phyloP scores from a whole-genome alignment of 2,113 vertebrate genomes.

The Muscicapa adusta region DNA sequence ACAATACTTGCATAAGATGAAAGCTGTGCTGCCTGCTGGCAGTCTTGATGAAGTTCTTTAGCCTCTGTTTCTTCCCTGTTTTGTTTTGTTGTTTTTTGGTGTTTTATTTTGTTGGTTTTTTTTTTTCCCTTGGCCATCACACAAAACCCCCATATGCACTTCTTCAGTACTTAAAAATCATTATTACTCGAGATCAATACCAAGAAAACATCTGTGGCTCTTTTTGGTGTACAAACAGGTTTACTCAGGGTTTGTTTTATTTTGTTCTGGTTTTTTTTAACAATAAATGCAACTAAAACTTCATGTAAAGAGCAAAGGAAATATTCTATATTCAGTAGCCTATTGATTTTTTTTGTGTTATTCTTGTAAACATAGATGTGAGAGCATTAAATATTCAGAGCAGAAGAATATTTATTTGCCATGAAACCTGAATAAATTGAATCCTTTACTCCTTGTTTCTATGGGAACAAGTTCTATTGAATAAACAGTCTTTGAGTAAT shows the following conservation, averaged over 20 bases:
- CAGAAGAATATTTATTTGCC: slow-evolving; percentile 10
- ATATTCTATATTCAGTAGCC: not conserved
- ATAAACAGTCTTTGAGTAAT: slow-evolving; percentile 48
- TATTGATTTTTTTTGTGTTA: not conserved
- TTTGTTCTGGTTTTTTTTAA: not conserved
- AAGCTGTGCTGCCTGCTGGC: not conserved
- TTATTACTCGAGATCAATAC: slow-evolving; percentile 54
- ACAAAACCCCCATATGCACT: slow-evolving; percentile 36
- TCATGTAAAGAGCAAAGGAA: not conserved
- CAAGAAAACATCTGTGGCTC: slow-evolving; percentile 19
- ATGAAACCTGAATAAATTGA: slow-evolving; percentile 40
- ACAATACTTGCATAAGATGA: not conserved
- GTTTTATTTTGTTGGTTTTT: not conserved
- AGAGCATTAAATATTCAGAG: slow-evolving; percentile 15
- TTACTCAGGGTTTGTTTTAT: not conserved
- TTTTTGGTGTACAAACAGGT: not conserved
- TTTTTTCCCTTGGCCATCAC: not conserved
- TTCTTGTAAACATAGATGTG: not conserved
- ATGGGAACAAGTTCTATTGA: slow-evolving; percentile 40
- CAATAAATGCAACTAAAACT: not conserved
- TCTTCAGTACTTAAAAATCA: slow-evolving; percentile 43
- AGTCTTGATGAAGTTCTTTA: not conserved
- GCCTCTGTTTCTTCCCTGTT: not conserved
- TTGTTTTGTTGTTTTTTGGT: not conserved
- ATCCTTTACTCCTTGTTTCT: slow-evolving; percentile 21